Evolutionary conservation across 2,888 invertebrate species (phyloP), one percentile per base, ranked within the genome.

Genomic region (Erebia aethiops): DNA sequence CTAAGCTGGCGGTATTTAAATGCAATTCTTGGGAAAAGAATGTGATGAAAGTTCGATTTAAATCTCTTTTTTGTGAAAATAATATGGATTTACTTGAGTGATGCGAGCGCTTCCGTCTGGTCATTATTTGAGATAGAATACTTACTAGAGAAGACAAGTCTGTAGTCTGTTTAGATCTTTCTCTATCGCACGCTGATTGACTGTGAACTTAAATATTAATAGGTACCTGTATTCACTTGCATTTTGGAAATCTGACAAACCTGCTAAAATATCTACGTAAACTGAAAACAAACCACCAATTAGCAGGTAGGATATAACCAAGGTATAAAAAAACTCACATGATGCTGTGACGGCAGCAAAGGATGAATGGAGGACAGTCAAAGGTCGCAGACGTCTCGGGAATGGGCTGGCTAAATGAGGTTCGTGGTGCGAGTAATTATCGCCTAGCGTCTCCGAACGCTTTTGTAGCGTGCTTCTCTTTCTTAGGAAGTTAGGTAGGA

Each of bases 311-410:
- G 43, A 43, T 52, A 65, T 68, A 71, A 72, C 67, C 69, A 76
- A 67, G 35, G 58, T 58, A 57, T 67, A 67, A 71, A 68, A 70
- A 74, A 71, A 67, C 74, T 74, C 74, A 46, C 67, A 64, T 76
- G 83, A 82, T 81, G 78, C 78, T 81, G 81, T 63, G 57, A 63
- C 54, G 18, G 5, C 18, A 14, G 46, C 43, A 60, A 78, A 75
- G 68, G 78, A 84, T 88, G 87, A 89, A 89, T 89, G 89, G 84
- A 76, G 51, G 43, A 54, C 73, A 67, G 79, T 87, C 83, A 88
- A 88, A 86, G n/a, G n/a, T n/a, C n/a, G n/a, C n/a, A n/a, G 88
- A 84, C 76, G 79, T 75, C 74, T 75, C 67, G 76, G n/a, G n/a
- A n/a, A n/a, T n/a, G n/a, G 78, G 74, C 73, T 77, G 74, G 76